Evolutionary conservation across 2,888 invertebrate genomes (phyloP).

Genomic region (Drosophila gaucha): DNA sequence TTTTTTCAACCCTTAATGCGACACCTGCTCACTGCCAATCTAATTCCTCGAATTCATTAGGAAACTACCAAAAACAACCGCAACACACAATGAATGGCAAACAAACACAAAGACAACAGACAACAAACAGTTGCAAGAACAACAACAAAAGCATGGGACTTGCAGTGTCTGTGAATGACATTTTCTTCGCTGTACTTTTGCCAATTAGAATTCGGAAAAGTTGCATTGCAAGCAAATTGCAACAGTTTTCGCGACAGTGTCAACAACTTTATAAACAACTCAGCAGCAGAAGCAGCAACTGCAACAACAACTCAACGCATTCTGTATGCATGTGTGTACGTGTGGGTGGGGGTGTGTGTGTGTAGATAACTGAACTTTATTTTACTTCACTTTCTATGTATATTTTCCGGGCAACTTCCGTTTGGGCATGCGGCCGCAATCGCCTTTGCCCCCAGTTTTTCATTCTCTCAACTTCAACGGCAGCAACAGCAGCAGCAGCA

Average conservation of each 20-base stretch:
- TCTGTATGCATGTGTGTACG: slow-evolving; percentile 19
- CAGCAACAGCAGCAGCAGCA: background rate
- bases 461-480: background rate
- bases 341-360: slow-evolving; percentile 32
- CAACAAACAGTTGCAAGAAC: slow-evolving; percentile 20
- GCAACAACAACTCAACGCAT: slow-evolving; percentile 23
- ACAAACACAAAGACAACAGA: slow-evolving; percentile 34
- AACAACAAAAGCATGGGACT: slow-evolving; percentile 18
- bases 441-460: slow-evolving; percentile 50
- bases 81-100: slow-evolving; percentile 34
- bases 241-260: slow-evolving; percentile 68
- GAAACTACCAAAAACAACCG: slow-evolving; percentile 42
- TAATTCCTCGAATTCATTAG: slow-evolving; percentile 51
- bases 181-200: slow-evolving; percentile 61
- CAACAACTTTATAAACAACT: slow-evolving; percentile 63
- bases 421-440: slow-evolving; percentile 69
- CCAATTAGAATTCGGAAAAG: slow-evolving; percentile 79
- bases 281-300: slow-evolving; percentile 16
- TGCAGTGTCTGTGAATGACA: slow-evolving; percentile 66
- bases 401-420: slow-evolving; percentile 79
- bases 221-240: slow-evolving; percentile 67
- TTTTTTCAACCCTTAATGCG: slow-evolving; percentile 22
- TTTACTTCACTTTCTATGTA: slow-evolving; percentile 75
- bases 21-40: slow-evolving; percentile 45
- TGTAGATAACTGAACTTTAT: slow-evolving; percentile 68